These are phyloP conservation scores for Ferrisia virgata DNA, from an alignment of 2,888 invertebrate species.

Conservation along the genomic window DNA sequence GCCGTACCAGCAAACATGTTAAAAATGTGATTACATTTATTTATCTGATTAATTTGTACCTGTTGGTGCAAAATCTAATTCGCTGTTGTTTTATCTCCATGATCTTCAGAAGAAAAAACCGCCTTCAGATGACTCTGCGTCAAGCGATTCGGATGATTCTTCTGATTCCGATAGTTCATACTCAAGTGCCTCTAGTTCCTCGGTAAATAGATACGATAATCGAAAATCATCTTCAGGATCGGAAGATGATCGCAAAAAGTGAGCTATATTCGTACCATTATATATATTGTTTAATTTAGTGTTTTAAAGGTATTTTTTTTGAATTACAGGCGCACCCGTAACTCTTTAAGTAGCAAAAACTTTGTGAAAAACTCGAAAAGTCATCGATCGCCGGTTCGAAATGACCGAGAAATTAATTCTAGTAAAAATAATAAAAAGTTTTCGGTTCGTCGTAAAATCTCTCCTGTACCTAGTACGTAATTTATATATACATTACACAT, in stretches of 20 bases:
- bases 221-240: constrained; percentile 27
- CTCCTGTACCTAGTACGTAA: neutral
- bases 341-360: neutral
- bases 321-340: neutral
- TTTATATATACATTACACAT: neutral
- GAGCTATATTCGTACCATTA: neutral
- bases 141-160: constrained; percentile 36
- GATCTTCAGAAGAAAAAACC: neutral
- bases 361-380: neutral
- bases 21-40: constrained; percentile 1
- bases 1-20: neutral
- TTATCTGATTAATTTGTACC: neutral
- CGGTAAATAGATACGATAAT: neutral
- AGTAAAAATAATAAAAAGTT: constrained; percentile 19
- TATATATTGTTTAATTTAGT: neutral
- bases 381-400: neutral
- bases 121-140: neutral
- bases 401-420: neutral
- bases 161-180: constrained; percentile 35
- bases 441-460: neutral
- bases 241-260: constrained; percentile 34
- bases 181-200: constrained; percentile 37
- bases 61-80: neutral
- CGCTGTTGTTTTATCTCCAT: neutral
- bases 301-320: neutral